A percentile compares a stretch with the other conserved stretches of the same genome.
These are phyloP conservation scores for Ceuthmochares aereus DNA, from an alignment of 2,113 vertebrate species.

Conservation along the genomic window DNA sequence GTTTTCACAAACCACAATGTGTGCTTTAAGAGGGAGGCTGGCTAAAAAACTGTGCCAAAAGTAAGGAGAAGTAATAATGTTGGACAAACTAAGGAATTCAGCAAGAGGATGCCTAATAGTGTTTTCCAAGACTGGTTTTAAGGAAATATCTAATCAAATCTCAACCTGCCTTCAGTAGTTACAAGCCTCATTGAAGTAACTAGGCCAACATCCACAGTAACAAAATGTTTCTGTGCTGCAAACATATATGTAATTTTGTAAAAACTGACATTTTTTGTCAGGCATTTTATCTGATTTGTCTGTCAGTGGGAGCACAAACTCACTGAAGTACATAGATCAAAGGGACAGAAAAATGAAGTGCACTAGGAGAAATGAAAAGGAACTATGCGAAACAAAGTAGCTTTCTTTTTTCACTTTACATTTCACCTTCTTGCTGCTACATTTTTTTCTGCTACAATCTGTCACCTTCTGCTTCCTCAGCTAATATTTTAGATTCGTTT, in stretches of 20 bases:
- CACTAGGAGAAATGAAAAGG: neutral
- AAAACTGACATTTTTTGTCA: neutral
- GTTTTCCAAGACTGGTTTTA: neutral
- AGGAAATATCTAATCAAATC: neutral
- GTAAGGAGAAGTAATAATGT: neutral
- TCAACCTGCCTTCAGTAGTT: neutral
- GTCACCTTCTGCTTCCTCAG: conserved; percentile 54
- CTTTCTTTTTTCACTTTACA: conserved; percentile 36
- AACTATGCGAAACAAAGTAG: neutral
- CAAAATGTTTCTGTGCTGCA: conserved; percentile 30
- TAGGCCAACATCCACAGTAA: neutral
- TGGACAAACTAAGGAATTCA: neutral
- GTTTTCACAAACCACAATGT: neutral
- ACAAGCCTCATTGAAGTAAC: neutral
- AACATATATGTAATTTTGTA: neutral
- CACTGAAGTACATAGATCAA: neutral
- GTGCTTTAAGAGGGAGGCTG: neutral
- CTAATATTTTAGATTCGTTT: conserved; percentile 32
- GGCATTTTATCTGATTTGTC: neutral
- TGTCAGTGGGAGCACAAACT: neutral
- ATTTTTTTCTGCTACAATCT: conserved; percentile 41
- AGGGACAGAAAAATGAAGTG: neutral
- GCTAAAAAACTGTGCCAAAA: neutral
- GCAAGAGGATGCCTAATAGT: neutral
- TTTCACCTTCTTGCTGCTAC: conserved; percentile 43